A percentile compares a stretch with the other conserved stretches of the same genome.
Evolutionary conservation across 2,888 invertebrate genomes (phyloP).

Genomic region (Cryptus viduatorius): DNA sequence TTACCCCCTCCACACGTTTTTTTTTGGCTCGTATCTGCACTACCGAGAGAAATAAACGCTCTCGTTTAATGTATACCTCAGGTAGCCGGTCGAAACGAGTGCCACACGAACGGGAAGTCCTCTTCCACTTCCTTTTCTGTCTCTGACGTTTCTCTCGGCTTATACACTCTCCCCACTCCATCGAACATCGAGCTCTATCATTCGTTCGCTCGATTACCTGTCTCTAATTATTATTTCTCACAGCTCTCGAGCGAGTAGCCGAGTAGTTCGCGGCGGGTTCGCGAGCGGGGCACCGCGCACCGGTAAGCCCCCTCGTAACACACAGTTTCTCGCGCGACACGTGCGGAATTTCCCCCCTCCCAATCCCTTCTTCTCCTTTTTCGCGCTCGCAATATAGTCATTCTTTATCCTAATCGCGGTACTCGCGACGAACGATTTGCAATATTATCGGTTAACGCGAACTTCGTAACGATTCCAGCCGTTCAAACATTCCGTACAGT

Average conservation of each 20-base stretch:
- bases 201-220: conserved; percentile 52
- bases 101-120: conserved; percentile 24
- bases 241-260: conserved; percentile 26
- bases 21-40: not conserved
- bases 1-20: not conserved
- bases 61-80: not conserved
- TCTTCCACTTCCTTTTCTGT: conserved; percentile 30
- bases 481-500: not conserved
- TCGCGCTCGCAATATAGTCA: conserved; percentile 26
- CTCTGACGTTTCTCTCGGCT: conserved; percentile 9
- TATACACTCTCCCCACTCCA: not conserved
- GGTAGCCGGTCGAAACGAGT: not conserved
- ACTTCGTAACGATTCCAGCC: not conserved
- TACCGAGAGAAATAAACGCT: not conserved
- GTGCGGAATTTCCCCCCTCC: conserved; percentile 22
- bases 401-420: conserved; percentile 33
- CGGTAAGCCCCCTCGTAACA: conserved; percentile 32
- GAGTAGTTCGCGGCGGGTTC: conserved; percentile 26
- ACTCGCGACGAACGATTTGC: conserved; percentile 30
- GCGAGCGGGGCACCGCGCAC: conserved; percentile 44
- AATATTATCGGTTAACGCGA: conserved; percentile 40
- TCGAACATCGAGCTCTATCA: conserved; percentile 17
- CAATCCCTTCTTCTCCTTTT: conserved; percentile 17
- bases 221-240: conserved; percentile 60
- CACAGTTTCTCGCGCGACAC: conserved; percentile 32